Base-by-base conservation (phyloP, 2,888 invertebrate genomes). In the Aphidius colemani region DNA sequence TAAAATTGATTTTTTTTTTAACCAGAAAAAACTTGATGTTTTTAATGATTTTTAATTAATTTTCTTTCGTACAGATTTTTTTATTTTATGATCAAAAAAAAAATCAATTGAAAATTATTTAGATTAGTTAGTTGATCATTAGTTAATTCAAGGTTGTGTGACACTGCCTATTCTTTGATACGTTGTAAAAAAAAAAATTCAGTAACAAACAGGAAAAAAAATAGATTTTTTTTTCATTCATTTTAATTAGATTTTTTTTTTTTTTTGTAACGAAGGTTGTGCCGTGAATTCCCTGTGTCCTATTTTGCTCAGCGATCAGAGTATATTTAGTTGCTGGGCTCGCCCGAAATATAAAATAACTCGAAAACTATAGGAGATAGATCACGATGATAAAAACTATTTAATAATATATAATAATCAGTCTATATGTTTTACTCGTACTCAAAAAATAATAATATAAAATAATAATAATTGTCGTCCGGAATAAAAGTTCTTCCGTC, bases 191-290 rank as follows among this genome's bases (percentile, higher is more conserved):
- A 70, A 64, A 55, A 61, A 60, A 56, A 60, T 11, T 43, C 9
- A 10, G 45, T 13, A n/a, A 10, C 39, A 44, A 30, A 59, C 48
- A 61, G 48, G n/a, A 46, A n/a, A 51, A 44, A 57, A 59, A 49
- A 39, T 44, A 6, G 49, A 50, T 65, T 59, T 64, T 59, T 0
- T 5, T 5, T 30, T 3, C 4, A 30, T 30, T 30, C 5, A 5
- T 30, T 30, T 30, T 30, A 30, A 4, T 4, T 30, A 30, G 56
- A 57, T 59, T 60, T 48, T 60, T 66, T 58, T 63, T 57, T 41
- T 30, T 68, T 77, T 78, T 75, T 74, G 78, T 78, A 79, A 79
- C 77, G 74, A 80, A 80, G 80, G 80, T 80, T 79, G 80, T 80
- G 79, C 77, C 30, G 30, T 30, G 30, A 30, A 30, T 75, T 46